These are phyloP conservation scores for Oncopodura yosiiana DNA, from an alignment of 1,140 invertebrate species.

Conservation along the genomic window DNA sequence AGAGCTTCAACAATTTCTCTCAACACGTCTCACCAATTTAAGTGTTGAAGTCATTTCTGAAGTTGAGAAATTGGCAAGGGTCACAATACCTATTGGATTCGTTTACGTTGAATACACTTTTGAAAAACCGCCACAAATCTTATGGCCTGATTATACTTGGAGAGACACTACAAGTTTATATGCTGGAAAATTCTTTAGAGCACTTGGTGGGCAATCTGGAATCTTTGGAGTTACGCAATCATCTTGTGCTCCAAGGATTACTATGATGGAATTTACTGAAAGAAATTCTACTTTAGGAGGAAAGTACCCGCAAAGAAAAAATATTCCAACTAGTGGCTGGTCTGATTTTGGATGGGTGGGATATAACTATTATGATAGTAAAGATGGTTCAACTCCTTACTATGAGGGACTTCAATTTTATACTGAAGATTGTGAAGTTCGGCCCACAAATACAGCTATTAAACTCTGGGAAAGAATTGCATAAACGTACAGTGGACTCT, in stretches of 20 bases:
- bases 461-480: constrained; percentile 1
- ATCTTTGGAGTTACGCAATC: neutral
- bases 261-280: neutral
- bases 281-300: too few relatives aligned
- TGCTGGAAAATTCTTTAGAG: constrained; percentile 18
- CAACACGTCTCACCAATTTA: too few relatives aligned
- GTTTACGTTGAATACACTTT: constrained; percentile 4
- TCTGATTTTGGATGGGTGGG: neutral
- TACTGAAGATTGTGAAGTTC: neutral
- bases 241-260: constrained; percentile 5
- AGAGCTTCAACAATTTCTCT: too few relatives aligned
- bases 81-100: constrained; percentile 8
- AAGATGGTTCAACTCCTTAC: too few relatives aligned
- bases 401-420: neutral
- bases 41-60: too few relatives aligned
- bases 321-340: too few relatives aligned
- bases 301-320: too few relatives aligned
- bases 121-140: neutral
- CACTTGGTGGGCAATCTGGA: neutral
- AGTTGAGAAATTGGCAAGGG: too few relatives aligned
- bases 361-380: neutral
- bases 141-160: constrained; percentile 10
- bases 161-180: constrained; percentile 1
- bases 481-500: too few relatives aligned
- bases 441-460: neutral